Percentiles rank a stretch among this genome's conserved stretches.
These are phyloP conservation scores for Clarias pachynema DNA, from an alignment of 2,797 vertebrate species.

Conservation along the genomic window DNA sequence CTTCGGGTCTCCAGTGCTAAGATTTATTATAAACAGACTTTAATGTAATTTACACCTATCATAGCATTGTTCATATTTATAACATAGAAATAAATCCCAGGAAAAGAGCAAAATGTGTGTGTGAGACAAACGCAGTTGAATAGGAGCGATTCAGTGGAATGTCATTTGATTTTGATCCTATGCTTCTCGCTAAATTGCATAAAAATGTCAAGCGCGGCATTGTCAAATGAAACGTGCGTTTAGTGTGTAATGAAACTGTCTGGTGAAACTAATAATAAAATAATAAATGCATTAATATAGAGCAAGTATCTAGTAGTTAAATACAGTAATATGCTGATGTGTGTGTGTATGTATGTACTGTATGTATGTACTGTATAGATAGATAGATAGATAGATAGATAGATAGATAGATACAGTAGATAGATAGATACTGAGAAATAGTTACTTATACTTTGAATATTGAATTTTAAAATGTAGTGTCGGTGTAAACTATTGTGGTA, in stretches of 20 bases:
- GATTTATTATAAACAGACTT: background rate
- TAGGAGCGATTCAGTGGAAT: background rate
- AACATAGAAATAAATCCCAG: background rate
- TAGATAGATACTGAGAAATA: background rate
- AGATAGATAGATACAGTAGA: background rate
- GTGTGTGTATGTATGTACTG: no score
- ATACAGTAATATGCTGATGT: no score
- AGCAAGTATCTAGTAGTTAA: no score
- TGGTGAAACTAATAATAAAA: background rate
- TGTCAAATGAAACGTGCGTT: background rate
- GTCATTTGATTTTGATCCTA: no score
- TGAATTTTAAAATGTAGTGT: background rate
- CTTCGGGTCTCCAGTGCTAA: background rate
- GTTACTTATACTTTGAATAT: background rate
- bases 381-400: no score
- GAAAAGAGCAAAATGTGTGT: background rate
- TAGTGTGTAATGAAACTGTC: background rate
- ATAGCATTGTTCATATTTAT: background rate
- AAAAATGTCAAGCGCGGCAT: no score
- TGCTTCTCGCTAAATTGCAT: no score
- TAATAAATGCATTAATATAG: background rate
- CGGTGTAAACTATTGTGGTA: no score
- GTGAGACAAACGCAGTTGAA: background rate
- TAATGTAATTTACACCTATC: background rate
- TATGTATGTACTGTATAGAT: no score